Evolutionary conservation across 2,113 vertebrate genomes (phyloP), one percentile per base, ranked within the genome.

Genomic region (Puma concolor): DNA sequence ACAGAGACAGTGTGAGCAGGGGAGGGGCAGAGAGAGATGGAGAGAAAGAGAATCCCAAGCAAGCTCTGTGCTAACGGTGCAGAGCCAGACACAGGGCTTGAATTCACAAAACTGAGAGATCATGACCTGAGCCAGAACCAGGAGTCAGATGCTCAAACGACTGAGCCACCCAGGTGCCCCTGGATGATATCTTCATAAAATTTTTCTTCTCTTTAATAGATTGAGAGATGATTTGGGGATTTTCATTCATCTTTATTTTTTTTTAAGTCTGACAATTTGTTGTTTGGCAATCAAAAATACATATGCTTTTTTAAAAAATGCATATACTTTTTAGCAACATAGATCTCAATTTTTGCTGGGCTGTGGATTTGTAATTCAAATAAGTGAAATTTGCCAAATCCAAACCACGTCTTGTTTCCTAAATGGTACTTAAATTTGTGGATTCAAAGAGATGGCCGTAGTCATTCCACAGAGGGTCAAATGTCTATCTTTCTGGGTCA

Each of bases 191-290:
- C 16, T 88, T 80, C 21, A 50, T n/a, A 64, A 76, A 87, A 10
- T 6, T 71, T 81, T 82, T 88, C n/a, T 74, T 91, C 63, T 48
- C 67, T 10, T 81, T 7, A 41, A 10, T 81, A 76, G 38, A 31
- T 50, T 54, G 12, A 84, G 72, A 95, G 36, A 36, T 38, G 38
- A 48, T 25, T 84, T 72, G 64, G 44, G 72, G 52, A 60, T 60
- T 96, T 95, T 92, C 27, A 31, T 94, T 95, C 50, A 72, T 86
- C 91, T 88, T 57, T 81, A 57, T 36, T 16, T 44, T 86, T 86
- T n/a, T n/a, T 19, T 83, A 41, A 90, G 4, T 87, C 77, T 82
- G 38, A 82, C 9, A 33, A 13, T 82, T 91, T 76, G 7, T 74
- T 86, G 48, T 71, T 72, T 91, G 52, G 76, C 36, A 72, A 29